These are phyloP conservation scores for Papilio polytes DNA, from an alignment of 1,140 invertebrate genomes.

Conservation along the genomic window DNA sequence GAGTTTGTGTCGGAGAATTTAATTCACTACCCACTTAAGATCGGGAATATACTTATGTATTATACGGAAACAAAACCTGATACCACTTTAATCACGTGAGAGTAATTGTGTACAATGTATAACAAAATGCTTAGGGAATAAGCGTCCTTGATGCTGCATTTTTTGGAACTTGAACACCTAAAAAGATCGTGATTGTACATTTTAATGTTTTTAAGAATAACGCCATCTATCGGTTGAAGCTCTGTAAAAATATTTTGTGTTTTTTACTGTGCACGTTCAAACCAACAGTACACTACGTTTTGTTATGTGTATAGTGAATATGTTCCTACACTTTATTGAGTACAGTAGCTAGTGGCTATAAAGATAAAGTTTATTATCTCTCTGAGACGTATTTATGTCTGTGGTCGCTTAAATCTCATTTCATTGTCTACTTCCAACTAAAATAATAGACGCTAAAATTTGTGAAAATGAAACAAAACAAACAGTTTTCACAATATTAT, in stretches of 20 bases:
- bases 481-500: too few species aligned
- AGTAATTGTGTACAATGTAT: too few species aligned
- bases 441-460: neutral
- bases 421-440: conserved; percentile 12
- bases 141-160: neutral
- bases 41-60: too few species aligned
- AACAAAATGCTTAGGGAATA: neutral
- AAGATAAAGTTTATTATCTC: conserved; percentile 33
- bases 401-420: conserved; percentile 3
- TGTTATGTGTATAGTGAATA: neutral
- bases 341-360: neutral
- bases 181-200: neutral
- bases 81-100: too few species aligned
- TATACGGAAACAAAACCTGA: too few species aligned
- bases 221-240: neutral
- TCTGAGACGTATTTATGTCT: conserved; percentile 11
- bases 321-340: conserved; percentile 22
- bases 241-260: neutral
- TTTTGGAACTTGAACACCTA: neutral
- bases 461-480: neutral
- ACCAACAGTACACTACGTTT: neutral
- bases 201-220: neutral
- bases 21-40: too few species aligned
- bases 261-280: neutral
- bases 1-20: too few species aligned